Conservation (phyloP, 2,888 invertebrate genomes). For the Rhaphigaster nebulosa region DNA sequence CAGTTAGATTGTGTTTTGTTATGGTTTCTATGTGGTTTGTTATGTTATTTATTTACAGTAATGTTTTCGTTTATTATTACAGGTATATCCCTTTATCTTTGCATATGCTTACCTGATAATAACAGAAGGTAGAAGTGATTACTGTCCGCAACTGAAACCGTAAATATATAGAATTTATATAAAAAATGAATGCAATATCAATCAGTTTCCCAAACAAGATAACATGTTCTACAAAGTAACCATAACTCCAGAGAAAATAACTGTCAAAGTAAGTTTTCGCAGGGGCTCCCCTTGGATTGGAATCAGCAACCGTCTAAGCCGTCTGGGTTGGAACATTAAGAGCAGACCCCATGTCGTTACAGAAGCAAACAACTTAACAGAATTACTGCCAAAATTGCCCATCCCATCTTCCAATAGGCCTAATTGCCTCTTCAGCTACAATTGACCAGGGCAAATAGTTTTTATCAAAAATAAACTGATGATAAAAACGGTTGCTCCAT, state of each 20-base stretch:
- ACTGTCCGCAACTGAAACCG: too few species aligned
- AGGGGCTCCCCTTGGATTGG: background rate
- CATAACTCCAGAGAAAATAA: background rate
- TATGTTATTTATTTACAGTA: too few species aligned
- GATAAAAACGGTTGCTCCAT: slow-evolving; percentile 28
- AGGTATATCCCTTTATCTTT: too few species aligned
- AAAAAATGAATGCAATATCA: too few species aligned
- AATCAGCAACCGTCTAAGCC: background rate
- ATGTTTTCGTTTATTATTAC: too few species aligned
- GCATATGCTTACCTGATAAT: too few species aligned
- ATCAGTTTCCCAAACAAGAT: background rate
- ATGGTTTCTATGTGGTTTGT: too few species aligned
- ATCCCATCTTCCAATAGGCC: background rate
- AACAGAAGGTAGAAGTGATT: too few species aligned
- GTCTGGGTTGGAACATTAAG: slow-evolving; percentile 24
- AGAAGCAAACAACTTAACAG: slow-evolving; percentile 45
- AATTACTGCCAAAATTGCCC: slow-evolving; percentile 42
- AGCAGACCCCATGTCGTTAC: slow-evolving; percentile 37
- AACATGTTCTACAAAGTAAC: background rate
- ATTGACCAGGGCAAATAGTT: slow-evolving; percentile 41
- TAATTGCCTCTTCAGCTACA: slow-evolving; percentile 14
- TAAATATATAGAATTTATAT: too few species aligned
- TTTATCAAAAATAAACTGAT: slow-evolving; percentile 41
- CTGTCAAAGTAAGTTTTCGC: background rate
- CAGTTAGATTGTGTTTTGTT: too few species aligned